Evolutionary conservation across 2,113 vertebrate genomes (phyloP).

Genomic region (Xyrauchen texanus): DNA sequence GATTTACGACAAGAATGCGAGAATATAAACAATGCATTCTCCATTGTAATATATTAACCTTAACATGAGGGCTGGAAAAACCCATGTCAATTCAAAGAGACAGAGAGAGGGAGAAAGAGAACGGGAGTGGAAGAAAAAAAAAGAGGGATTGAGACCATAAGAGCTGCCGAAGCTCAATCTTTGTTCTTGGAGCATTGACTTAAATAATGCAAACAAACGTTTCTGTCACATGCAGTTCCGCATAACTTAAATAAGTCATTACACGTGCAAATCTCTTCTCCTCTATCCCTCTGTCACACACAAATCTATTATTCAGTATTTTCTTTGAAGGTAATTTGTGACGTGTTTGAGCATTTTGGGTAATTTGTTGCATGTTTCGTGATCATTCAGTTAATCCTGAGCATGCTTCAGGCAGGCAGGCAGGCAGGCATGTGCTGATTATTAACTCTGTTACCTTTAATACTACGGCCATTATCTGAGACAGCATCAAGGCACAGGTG

Average conservation of each 20-base stretch:
- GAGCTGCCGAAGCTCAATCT: slow-evolving; percentile 25
- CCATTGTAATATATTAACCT: background rate
- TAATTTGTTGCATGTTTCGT: background rate
- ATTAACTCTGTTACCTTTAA: slow-evolving; percentile 88
- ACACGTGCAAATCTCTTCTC: slow-evolving; percentile 11
- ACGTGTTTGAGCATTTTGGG: background rate
- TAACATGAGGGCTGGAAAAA: background rate
- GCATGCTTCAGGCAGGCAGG: slow-evolving; percentile 57
- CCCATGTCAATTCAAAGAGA: background rate
- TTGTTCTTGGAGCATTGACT: background rate
- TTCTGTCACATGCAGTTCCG: slow-evolving; percentile 60
- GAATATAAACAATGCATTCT: slow-evolving; percentile 9
- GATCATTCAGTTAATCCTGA: slow-evolving; percentile 19
- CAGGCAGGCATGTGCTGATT: background rate
- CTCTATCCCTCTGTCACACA: background rate
- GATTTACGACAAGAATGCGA: background rate
- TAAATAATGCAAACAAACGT: slow-evolving; percentile 2
- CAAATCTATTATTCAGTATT: background rate
- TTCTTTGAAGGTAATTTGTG: background rate
- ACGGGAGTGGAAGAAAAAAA: background rate
- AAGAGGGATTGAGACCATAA: background rate
- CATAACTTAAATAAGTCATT: background rate
- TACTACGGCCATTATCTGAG: slow-evolving; percentile 93
- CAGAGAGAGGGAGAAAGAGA: background rate
- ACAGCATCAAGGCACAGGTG: slow-evolving; percentile 44